Percentiles rank a stretch among this genome's conserved stretches.
These are phyloP conservation scores for Sweltsa coloradensis DNA, from an alignment of 1,140 invertebrate genomes.

Conservation along the genomic window DNA sequence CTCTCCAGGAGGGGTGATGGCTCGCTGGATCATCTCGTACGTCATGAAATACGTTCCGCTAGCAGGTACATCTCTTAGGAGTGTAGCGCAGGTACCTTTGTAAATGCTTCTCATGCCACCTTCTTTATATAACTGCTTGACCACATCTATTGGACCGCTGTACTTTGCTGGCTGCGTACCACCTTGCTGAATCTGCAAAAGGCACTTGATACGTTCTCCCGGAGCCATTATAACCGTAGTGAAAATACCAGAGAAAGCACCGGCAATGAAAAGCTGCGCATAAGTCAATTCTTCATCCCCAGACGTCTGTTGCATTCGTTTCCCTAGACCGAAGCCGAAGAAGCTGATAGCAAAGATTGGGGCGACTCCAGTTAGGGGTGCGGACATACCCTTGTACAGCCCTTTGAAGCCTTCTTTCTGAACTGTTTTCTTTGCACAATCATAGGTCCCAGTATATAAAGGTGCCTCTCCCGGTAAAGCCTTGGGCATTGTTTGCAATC, in stretches of 20 bases:
- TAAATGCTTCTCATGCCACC: conserved; percentile 91
- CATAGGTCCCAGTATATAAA: conserved; percentile 79
- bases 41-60: conserved; percentile 54
- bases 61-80: conserved; percentile 45
- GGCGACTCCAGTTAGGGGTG: conserved; percentile 61
- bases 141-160: conserved; percentile 84
- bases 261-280: conserved; percentile 50
- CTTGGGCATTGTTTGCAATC: conserved; percentile 49
- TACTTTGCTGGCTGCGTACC: conserved; percentile 63
- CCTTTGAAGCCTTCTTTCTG: conserved; percentile 74
- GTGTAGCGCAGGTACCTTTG: conserved; percentile 85
- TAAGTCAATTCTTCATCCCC: no score
- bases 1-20: conserved; percentile 33
- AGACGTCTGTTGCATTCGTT: no score
- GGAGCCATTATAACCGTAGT: conserved; percentile 55
- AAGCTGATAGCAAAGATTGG: conserved; percentile 95
- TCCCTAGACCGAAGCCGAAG: conserved; percentile 89
- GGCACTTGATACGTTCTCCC: conserved; percentile 56
- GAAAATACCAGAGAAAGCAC: conserved; percentile 43
- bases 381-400: conserved; percentile 66
- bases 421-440: conserved; percentile 90
- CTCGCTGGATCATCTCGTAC: conserved; percentile 48
- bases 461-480: conserved; percentile 57
- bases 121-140: conserved; percentile 80
- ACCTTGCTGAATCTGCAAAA: conserved; percentile 51